These are phyloP conservation scores for Drosophila fungiperda DNA, from an alignment of 2,888 invertebrate species.

Conservation along the genomic window DNA sequence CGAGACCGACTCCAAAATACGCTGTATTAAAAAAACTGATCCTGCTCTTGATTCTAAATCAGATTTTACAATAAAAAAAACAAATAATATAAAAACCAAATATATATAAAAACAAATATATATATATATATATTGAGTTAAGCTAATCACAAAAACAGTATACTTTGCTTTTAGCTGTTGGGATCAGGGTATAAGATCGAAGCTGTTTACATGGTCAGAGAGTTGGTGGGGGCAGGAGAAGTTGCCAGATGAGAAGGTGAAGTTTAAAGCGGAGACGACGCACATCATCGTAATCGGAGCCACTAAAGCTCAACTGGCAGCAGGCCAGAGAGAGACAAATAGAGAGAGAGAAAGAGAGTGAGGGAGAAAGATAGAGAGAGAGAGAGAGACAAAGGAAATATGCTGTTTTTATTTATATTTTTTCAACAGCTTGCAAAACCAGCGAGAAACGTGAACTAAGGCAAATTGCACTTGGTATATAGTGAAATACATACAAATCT, in stretches of 20 bases:
- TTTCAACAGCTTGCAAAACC: slow-evolving; percentile 54
- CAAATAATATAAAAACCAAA: no score
- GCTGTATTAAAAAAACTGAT: neutral
- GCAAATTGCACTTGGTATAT: slow-evolving; percentile 49
- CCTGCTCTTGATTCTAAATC: neutral
- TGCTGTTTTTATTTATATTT: slow-evolving; percentile 10
- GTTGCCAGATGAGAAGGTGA: slow-evolving; percentile 2
- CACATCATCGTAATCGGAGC: slow-evolving; percentile 40
- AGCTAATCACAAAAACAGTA: neutral
- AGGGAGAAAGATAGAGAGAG: accelerated
- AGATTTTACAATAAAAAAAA: neutral
- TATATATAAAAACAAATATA: neutral
- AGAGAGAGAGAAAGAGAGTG: neutral
- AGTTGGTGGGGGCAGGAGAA: neutral
- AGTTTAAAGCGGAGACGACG: slow-evolving; percentile 13
- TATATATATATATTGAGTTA: neutral
- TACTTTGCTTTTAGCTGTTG: neutral
- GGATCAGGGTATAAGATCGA: slow-evolving; percentile 6
- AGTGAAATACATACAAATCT: neutral
- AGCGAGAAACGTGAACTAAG: slow-evolving; percentile 60
- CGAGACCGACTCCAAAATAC: neutral
- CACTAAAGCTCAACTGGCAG: slow-evolving; percentile 32
- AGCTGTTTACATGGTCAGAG: slow-evolving; percentile 7
- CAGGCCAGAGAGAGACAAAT: slow-evolving; percentile 34
- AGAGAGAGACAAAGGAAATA: slow-evolving; percentile 10